Base-by-base conservation (phyloP, 2,797 vertebrate species). In the Discoglossus pictus region DNA sequence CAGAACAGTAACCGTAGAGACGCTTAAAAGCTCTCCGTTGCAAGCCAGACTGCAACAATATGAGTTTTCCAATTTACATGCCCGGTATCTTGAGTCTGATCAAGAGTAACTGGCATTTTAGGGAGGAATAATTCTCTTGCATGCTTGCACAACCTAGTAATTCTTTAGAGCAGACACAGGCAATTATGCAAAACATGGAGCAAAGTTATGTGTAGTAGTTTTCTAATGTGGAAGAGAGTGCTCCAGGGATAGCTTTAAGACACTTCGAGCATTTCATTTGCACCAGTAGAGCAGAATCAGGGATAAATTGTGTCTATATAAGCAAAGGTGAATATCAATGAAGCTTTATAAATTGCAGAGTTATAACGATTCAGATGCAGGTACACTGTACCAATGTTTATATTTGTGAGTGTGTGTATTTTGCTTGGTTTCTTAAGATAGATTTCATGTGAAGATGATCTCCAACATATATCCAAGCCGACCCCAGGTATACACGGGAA, bases 231-330 rank as follows among this genome's bases (percentile, higher is more conserved):
- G 48, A 62, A 24, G 54, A 13, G 0, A 0, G 38, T 38, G 17
- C 6, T 68, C 11, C 3, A 7, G 24, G 64, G 46, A 55, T 40
- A 56, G 31, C 1, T 61, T 17, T 0, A 0, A 60, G 56, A 35
- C 16, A 75, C 62, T 56, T 64, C 76, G 81, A 48, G 31, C 10
- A 23, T 71, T 74, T 54, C 18, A 74, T 61, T 72, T 59, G 63
- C 3, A 70, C 10, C 12, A 47, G 62, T 43, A 1, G 4, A 36
- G 65, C 54, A 75, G 74, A 74, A 72, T 61, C 56, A 59, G 73
- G 36, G 15, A 1, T 34, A 67, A 62, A 38, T 13, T 75, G 68
- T n/a, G 72, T 25, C 4, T 50, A 51, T 47, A 63, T 65, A 64
- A 76, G 11, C n/a, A 76, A 65, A 58, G 51, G 31, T 54, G 62